Evolutionary conservation across 2,113 vertebrate species (phyloP), one percentile per base, ranked within the genome.

Genomic region (Burhinus oedicnemus): DNA sequence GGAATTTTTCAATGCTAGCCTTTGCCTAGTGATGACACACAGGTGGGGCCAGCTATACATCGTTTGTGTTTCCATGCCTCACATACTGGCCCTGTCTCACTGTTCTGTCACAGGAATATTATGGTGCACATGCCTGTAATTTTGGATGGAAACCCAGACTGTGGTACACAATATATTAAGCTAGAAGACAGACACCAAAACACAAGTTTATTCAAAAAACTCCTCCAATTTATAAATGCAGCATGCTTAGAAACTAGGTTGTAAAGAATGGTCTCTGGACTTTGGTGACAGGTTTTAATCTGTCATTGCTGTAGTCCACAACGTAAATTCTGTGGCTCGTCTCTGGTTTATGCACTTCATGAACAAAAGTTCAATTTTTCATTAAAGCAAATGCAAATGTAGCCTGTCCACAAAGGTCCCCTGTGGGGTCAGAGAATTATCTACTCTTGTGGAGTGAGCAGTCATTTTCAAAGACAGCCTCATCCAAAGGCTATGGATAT

Each of bases 141-240:
- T 90, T 18, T 23, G 27, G 5, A 17, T 51, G 25, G 40, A 77
- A 65, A 64, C 8, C 32, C 34, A 54, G 20, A 26, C 27, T 36
- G 21, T 40, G n/a, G 4, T 15, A 15, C 44, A 74, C 21, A 11
- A 30, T 6, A 8, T 7, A 38, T 44, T 62, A 12, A 38, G 11
- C 57, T 13, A 18, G 30, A 76, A 58, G 5, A 49, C 36, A 89
- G 79, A 58, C 49, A 81, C 21, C 15, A 64, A 72, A 90, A 21
- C 19, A 34, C 2, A 21, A 2, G 4, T 38, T 90, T 47, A 30
- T 51, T 45, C 0, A 14, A 51, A 70, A 20, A 5, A 0, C 0
- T 23, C 13, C 12, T 49, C 34, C 21, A 8, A 19, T 81, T 69
- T 81, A 38, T 42, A 47, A 19, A 70, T 11, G 5, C 47, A 45